Evolutionary conservation across 2,888 invertebrate species (phyloP).

Genomic region (Leucophora obtusa): DNA sequence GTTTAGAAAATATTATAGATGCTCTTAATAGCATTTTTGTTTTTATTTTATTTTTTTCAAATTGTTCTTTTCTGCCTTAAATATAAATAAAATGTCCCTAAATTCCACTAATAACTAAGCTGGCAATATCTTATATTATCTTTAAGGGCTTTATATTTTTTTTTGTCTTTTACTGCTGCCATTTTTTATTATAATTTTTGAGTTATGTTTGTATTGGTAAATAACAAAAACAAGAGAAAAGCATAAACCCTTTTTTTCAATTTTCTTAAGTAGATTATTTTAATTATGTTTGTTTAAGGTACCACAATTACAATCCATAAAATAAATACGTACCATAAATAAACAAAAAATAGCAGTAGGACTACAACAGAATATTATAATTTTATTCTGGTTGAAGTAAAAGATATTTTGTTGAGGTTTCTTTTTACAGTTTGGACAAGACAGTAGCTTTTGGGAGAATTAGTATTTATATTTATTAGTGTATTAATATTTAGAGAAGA

Average conservation of each 20-base stretch:
- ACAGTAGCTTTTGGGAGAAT: too few relatives aligned
- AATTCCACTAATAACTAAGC: neutral
- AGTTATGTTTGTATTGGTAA: conserved; percentile 1
- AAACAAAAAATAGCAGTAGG: conserved; percentile 14
- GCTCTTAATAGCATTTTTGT: too few relatives aligned
- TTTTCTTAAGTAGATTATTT: conserved; percentile 46
- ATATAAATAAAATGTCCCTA: neutral
- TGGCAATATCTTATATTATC: neutral
- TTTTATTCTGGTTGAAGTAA: neutral
- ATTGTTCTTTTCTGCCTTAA: neutral
- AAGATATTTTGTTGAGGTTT: neutral
- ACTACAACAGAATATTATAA: neutral
- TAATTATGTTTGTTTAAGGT: conserved; percentile 46
- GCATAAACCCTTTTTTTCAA: conserved; percentile 29
- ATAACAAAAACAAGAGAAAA: neutral
- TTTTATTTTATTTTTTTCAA: too few relatives aligned
- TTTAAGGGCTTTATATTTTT: neutral
- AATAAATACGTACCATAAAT: conserved; percentile 32
- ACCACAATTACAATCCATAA: conserved; percentile 25
- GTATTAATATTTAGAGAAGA: too few relatives aligned
- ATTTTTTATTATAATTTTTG: neutral
- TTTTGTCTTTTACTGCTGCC: neutral
- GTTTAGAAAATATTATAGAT: too few relatives aligned
- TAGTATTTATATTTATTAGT: too few relatives aligned
- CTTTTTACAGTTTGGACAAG: too few relatives aligned